Evolutionary conservation across 2,797 vertebrate species (phyloP), one percentile per base, ranked within the genome.

Genomic region (Sebastes aleutianus): DNA sequence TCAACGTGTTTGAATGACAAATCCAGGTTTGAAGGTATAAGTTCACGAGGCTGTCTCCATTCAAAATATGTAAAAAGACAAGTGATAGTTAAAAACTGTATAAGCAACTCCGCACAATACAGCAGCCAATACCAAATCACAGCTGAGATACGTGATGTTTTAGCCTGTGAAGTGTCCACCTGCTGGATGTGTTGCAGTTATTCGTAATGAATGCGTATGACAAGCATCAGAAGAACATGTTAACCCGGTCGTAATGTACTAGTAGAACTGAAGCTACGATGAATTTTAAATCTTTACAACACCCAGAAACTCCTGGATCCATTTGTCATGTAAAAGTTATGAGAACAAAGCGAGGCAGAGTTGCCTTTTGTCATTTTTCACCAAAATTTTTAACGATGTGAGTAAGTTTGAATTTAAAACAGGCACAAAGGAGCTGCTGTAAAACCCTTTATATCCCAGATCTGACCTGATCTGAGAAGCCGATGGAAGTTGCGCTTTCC

Each of bases 211-310:
- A 78, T 32, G 39, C 1, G 11, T 3, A 63, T 6, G 4, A 57
- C 53, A 22, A 58, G 67, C 63, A 70, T 59, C 58, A 70, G 56
- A 78, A 76, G 81, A 34, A 74, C 61, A 69, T 69, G 57, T 53
- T 11, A 36, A 65, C n/a, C 29, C 13, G n/a, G 61, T n/a, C 39
- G 69, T 32, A 53, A 79, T 36, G 72, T 56, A 56, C 20, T 14
- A 53, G 53, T 66, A 14, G 47, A 79, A 67, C 26, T 32, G 54
- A 79, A 79, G 58, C 62, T 18, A 66, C 8, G 2, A 63, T 34
- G 47, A 59, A 9, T 24, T 65, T n/a, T 10, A 54, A 34, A 39
- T 57, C 18, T 61, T 39, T 53, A 31, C 47, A 39, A 64, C 26
- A 56, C 10, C 27, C 64, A 26, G 22, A 54, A 39, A 68, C 62